phyloP scores from a whole-genome alignment of 1,140 invertebrate genomes.

The Hylaeus anthracinus region DNA sequence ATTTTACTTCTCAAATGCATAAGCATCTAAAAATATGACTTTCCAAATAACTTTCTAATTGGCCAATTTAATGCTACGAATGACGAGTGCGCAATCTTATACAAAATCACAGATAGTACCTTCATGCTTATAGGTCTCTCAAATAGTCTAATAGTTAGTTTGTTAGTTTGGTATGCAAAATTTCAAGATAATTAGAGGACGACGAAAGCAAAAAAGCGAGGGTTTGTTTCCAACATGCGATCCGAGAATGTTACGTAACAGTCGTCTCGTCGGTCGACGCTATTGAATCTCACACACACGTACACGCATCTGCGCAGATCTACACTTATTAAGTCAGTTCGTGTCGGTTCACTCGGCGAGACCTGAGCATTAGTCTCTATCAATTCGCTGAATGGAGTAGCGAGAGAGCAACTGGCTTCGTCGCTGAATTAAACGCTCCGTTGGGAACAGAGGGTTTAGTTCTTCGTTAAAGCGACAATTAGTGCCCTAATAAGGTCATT shows the following conservation, averaged over 20 bases:
- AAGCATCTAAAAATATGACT: too few species aligned
- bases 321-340: not conserved
- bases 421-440: slow-evolving; percentile 47
- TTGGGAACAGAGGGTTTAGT: slow-evolving; percentile 49
- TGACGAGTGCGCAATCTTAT: too few species aligned
- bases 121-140: too few species aligned
- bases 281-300: not conserved
- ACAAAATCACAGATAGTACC: too few species aligned
- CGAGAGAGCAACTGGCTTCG: slow-evolving; percentile 31
- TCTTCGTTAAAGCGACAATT: slow-evolving; percentile 71
- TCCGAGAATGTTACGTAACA: not conserved
- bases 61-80: too few species aligned
- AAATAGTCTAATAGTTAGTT: too few species aligned
- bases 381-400: slow-evolving; percentile 59
- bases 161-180: too few species aligned
- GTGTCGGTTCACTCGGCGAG: slow-evolving; percentile 26
- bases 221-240: too few species aligned
- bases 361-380: slow-evolving; percentile 66
- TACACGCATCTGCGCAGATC: not conserved
- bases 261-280: not conserved
- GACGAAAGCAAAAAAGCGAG: too few species aligned
- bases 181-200: too few species aligned
- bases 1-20: too few species aligned
- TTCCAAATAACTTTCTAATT: too few species aligned
- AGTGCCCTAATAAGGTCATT: slow-evolving; percentile 71